Evolutionary conservation across 2,888 invertebrate genomes (phyloP).

Genomic region (Drosophila ezoana): DNA sequence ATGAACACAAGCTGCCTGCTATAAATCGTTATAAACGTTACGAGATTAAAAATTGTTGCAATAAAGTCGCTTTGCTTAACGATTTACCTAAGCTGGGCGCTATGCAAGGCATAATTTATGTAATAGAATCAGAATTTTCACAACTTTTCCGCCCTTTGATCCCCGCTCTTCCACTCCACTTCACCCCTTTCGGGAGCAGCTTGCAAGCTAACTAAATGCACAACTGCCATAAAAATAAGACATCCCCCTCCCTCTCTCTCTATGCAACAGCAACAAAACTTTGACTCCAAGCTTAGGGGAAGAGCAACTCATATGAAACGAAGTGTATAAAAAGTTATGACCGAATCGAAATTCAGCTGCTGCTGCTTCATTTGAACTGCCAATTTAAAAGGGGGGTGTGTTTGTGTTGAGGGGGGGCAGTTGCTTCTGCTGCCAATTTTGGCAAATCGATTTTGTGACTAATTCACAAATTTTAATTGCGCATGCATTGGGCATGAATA

Average conservation of each 20-base stretch:
- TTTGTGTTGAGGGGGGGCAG: neutral
- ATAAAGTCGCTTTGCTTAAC: conserved; percentile 24
- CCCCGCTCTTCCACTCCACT: neutral
- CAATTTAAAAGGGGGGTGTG: conserved; percentile 26
- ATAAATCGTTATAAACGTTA: conserved; percentile 15
- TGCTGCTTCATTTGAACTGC: conserved; percentile 45
- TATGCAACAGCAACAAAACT: conserved; percentile 36
- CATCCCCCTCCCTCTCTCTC: conserved; percentile 9
- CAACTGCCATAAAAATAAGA: conserved; percentile 57
- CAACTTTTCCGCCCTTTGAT: conserved; percentile 23
- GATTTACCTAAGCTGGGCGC: conserved; percentile 48
- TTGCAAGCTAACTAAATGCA: conserved; percentile 42
- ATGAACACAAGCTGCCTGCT: neutral
- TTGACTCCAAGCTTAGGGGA: conserved; percentile 35
- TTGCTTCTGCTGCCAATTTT: conserved; percentile 53
- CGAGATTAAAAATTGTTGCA: conserved; percentile 28
- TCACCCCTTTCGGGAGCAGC: neutral
- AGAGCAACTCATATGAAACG: conserved; percentile 37
- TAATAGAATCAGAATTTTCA: conserved; percentile 36
- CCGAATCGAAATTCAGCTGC: conserved; percentile 16
- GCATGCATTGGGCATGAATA: conserved; percentile 74
- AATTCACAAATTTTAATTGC: conserved; percentile 74
- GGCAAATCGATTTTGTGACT: conserved; percentile 75
- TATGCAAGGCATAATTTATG: conserved; percentile 34
- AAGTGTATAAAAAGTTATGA: conserved; percentile 55